phyloP scores from a whole-genome alignment of 2,113 vertebrate genomes.

The Ceyx melanurus region DNA sequence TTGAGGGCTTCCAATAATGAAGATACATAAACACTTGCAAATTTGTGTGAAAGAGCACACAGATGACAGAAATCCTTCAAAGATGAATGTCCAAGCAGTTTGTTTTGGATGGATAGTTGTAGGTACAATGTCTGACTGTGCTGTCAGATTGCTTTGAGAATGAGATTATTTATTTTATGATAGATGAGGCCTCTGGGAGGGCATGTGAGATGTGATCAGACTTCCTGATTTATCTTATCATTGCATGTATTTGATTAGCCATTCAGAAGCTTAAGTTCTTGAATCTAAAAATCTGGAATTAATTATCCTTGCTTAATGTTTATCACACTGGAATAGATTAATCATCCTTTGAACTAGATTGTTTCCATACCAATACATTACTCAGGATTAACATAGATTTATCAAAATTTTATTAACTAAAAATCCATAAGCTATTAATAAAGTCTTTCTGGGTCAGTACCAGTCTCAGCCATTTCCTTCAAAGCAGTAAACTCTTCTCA shows the following conservation, averaged over 20 bases:
- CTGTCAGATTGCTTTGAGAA: background rate
- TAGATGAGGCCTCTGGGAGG: background rate
- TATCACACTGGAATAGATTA: conserved; percentile 31
- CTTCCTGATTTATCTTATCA: conserved; percentile 31
- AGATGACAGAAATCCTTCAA: background rate
- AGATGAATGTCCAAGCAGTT: background rate
- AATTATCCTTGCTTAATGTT: conserved; percentile 52
- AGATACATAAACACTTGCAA: background rate
- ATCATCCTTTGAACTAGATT: conserved; percentile 51
- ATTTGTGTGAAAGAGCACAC: background rate
- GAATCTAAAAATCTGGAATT: conserved; percentile 45
- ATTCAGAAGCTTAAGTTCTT: conserved; percentile 37
- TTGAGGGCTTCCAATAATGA: background rate
- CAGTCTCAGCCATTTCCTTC: background rate
- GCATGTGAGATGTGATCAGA: background rate
- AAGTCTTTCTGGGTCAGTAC: background rate
- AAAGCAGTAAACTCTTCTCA: background rate
- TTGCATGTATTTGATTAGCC: conserved; percentile 33
- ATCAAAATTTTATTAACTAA: conserved; percentile 21
- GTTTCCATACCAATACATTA: conserved; percentile 33
- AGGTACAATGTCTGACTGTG: background rate
- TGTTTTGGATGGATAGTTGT: background rate
- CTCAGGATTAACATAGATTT: conserved; percentile 30
- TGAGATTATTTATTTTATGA: background rate
- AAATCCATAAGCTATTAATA: background rate